phyloP scores from a whole-genome alignment of 2,888 invertebrate genomes.

The Sycophila texana region DNA sequence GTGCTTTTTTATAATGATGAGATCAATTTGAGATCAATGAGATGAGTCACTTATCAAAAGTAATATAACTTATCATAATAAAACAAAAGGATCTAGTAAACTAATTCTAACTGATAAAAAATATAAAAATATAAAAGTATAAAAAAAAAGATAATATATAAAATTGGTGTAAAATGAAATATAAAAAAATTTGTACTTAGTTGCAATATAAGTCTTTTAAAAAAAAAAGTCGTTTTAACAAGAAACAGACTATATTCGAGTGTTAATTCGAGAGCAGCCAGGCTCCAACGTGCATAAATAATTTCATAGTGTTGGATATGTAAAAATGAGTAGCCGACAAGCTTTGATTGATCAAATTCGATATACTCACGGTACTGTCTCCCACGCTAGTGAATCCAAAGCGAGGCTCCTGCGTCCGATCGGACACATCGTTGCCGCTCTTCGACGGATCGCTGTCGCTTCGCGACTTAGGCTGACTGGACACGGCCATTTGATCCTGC shows the following conservation, averaged over 20 bases:
- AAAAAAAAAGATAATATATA: neutral
- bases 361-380: slow-evolving; percentile 68
- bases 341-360: slow-evolving; percentile 30
- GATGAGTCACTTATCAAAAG: no score
- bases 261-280: neutral
- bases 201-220: neutral
- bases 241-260: no score
- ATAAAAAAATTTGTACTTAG: neutral
- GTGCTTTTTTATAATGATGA: slow-evolving; percentile 24
- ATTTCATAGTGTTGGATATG: neutral
- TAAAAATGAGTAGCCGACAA: slow-evolving; percentile 24
- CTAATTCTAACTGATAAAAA: no score
- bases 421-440: slow-evolving; percentile 60
- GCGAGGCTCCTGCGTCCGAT: slow-evolving; percentile 72
- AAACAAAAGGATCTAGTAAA: no score
- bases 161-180: neutral
- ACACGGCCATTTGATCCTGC: slow-evolving; percentile 70
- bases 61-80: no score
- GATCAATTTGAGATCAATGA: no score
- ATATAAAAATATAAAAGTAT: neutral
- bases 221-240: no score
- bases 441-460: slow-evolving; percentile 60
- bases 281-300: slow-evolving; percentile 1
- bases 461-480: slow-evolving; percentile 63
- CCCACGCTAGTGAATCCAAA: slow-evolving; percentile 74